Evolutionary conservation across 2,888 invertebrate genomes (phyloP).

Genomic region (Lepas anatifera): DNA sequence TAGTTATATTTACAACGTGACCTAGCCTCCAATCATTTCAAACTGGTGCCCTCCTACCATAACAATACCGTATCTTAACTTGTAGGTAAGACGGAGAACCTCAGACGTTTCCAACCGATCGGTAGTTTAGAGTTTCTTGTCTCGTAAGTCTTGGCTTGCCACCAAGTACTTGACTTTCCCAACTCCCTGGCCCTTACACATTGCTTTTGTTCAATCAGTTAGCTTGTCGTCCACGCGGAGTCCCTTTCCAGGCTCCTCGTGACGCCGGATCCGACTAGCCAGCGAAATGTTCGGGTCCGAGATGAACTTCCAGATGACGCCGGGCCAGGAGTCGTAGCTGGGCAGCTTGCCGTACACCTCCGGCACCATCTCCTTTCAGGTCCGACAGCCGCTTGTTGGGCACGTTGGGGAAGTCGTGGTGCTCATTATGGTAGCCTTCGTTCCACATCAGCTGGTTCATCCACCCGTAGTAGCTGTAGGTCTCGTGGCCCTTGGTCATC

Average conservation of each 20-base stretch:
- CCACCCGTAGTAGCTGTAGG: conserved; percentile 13
- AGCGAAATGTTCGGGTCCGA: not conserved
- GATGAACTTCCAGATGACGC: not conserved
- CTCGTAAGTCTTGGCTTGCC: not conserved
- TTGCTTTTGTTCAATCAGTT: not conserved
- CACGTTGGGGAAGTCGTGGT: conserved; percentile 13
- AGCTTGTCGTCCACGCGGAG: not conserved
- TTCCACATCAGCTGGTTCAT: conserved; percentile 10
- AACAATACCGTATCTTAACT: no score
- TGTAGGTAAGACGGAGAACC: not conserved
- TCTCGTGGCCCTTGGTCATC: not conserved
- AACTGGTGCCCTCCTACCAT: no score
- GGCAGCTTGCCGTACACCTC: conserved; percentile 4
- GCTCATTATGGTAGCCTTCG: conserved; percentile 11
- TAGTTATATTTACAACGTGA: no score
- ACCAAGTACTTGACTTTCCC: not conserved
- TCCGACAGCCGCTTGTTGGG: not conserved
- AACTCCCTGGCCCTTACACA: not conserved
- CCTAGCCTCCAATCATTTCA: no score
- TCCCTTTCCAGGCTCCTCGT: not conserved
- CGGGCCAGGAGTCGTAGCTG: not conserved
- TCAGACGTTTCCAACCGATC: not conserved
- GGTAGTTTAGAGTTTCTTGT: not conserved
- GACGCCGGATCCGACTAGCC: not conserved
- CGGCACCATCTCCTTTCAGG: not conserved